Conservation (phyloP, 1,140 invertebrate genomes). For the Drosophila bocqueti region DNA sequence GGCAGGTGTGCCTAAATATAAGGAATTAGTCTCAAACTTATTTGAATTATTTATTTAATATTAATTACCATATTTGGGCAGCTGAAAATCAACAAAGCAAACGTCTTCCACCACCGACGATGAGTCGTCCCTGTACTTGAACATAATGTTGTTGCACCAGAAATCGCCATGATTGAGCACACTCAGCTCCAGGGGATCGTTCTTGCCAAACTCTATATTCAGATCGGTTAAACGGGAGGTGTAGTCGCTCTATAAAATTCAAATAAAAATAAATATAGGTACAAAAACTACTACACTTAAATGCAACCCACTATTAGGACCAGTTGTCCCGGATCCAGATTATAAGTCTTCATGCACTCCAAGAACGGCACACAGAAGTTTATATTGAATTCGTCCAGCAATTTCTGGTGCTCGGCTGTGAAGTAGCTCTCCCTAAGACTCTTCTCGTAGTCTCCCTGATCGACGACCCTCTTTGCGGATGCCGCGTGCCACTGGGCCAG, state of each 20-base stretch:
- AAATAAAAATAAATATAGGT: not conserved
- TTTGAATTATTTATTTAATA: too few species aligned
- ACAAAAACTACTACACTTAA: not conserved
- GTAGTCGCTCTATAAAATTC: conserved; percentile 60
- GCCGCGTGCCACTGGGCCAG: conserved; percentile 87
- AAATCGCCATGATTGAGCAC: conserved; percentile 89
- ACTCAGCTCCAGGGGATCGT: conserved; percentile 85
- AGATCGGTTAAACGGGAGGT: conserved; percentile 58
- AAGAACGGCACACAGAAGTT: conserved; percentile 63
- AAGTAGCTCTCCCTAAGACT: conserved; percentile 61
- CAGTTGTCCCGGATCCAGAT: conserved; percentile 54
- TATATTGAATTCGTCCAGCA: conserved; percentile 61
- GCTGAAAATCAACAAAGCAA: conserved; percentile 85
- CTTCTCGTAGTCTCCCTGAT: conserved; percentile 55
- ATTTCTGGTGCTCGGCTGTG: conserved; percentile 45
- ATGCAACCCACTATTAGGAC: conserved; percentile 55
- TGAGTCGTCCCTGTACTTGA: conserved; percentile 62
- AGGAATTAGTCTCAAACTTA: too few species aligned
- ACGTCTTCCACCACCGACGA: conserved; percentile 50
- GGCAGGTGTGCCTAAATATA: conserved; percentile 66
- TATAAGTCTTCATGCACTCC: conserved; percentile 69
- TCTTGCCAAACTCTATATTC: conserved; percentile 62
- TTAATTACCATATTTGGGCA: conserved; percentile 58
- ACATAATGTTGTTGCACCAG: conserved; percentile 84
- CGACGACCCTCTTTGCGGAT: conserved; percentile 60